These are phyloP conservation scores for Lerema accius DNA, from an alignment of 1,140 invertebrate species.

Conservation along the genomic window DNA sequence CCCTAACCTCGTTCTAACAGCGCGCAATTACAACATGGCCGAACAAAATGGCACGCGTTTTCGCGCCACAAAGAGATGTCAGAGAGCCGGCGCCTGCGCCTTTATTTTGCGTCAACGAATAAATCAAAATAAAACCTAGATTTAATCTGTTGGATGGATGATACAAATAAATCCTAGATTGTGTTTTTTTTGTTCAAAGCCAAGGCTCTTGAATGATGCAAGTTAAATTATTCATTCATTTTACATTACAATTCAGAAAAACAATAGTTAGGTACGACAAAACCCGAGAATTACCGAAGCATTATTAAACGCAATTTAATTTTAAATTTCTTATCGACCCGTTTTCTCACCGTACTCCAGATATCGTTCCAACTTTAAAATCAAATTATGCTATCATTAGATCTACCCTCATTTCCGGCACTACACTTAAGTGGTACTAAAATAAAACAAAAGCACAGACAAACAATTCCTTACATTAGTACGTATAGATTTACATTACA, in stretches of 20 bases:
- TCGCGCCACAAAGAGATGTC: constrained; percentile 48
- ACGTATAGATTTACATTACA: constrained; percentile 48
- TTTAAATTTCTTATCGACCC: neutral
- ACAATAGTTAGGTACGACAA: too few relatives aligned
- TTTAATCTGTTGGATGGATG: constrained; percentile 28
- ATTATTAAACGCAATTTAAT: neutral
- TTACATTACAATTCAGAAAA: too few relatives aligned
- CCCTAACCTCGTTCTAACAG: too few relatives aligned
- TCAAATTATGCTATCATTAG: constrained; percentile 27
- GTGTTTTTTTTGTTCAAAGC: too few relatives aligned
- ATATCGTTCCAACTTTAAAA: constrained; percentile 8
- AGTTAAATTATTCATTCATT: too few relatives aligned
- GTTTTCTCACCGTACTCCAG: neutral
- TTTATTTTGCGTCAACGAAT: constrained; percentile 18
- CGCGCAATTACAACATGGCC: constrained; percentile 57
- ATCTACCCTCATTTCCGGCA: constrained; percentile 24
- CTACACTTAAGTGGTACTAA: constrained; percentile 33
- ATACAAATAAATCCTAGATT: too few relatives aligned
- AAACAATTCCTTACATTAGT: constrained; percentile 41
- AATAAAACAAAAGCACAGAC: constrained; percentile 39
- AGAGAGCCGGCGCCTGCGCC: constrained; percentile 40
- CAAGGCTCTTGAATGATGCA: too few relatives aligned
- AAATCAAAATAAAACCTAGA: too few relatives aligned
- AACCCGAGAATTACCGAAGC: too few relatives aligned
- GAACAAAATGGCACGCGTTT: constrained; percentile 50